Base-by-base conservation (phyloP, 2,888 invertebrate species). In the Brachynemurus nebulosus region DNA sequence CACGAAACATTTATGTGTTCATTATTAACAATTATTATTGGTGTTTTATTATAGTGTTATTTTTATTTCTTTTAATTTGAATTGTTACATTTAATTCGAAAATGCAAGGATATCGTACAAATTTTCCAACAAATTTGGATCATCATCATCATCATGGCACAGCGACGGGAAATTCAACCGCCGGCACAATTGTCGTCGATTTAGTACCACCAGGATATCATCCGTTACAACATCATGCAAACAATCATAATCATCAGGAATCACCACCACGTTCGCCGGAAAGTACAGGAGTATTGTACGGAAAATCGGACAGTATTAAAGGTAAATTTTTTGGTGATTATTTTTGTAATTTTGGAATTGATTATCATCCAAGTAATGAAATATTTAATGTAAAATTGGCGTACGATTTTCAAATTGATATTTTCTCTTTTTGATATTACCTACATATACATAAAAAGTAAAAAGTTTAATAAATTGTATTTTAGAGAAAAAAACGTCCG, bases 111-210 rank as follows among this genome's bases (percentile, higher is more conserved):
- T 44, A 44, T 27, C 16, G 43, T 17, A 42, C n/a, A 14, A 20
- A 35, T 27, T 44, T 18, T 23, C 18, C 19, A 34, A 14, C 23
- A 18, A 27, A 25, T 40, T 23, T 25, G 8, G 20, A 62, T 44
- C 62, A 63, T 27, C 59, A 59, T 19, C 12, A 33, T 14, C 33
- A 33, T 33, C n/a, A 8, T 8, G 18, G 19, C 12, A 20, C 37
- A 11, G 37, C 20, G 27, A 56, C 59, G 18, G 55, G 57, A 23
- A 54, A 55, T 49, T 53, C 50, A 55, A 47, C 67, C 61, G 51
- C 52, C 59, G 43, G 68, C 62, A 68, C 71, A 2, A 67, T 74
- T 44, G 72, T 77, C 7, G 69, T 76, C 48, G 76, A 77, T 53
- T 62, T 76, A 40, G 67, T 75, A 42, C 71, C 74, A 12, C 68